Evolutionary conservation across 23 tunicate species (phyloP).

Genomic region (Phallusia fumigata): DNA sequence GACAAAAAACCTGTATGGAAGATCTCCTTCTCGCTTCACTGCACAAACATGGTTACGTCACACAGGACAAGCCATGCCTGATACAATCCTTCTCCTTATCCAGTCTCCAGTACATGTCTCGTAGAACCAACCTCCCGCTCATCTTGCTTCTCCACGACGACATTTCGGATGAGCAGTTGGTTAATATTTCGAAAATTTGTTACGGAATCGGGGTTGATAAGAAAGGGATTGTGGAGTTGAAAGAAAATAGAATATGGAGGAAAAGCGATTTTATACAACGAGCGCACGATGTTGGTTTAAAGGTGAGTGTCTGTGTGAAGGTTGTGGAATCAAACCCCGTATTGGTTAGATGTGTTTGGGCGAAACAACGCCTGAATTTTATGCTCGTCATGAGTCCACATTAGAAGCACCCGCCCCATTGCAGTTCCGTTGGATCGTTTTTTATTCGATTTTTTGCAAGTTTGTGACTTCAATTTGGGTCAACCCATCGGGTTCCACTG

Average conservation of each 20-base stretch:
- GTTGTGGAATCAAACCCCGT: no score
- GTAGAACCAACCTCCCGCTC: constrained; percentile 57
- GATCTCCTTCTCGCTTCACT: constrained; percentile 65
- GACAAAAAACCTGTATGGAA: constrained; percentile 65
- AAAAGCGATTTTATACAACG: constrained; percentile 41
- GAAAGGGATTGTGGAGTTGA: constrained; percentile 44
- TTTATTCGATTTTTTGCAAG: no score
- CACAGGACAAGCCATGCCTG: constrained; percentile 61
- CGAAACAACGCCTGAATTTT: no score
- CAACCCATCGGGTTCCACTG: no score
- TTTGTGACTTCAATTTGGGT: no score
- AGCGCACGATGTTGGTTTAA: constrained; percentile 41
- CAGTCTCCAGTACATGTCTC: constrained; percentile 56
- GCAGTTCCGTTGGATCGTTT: no score
- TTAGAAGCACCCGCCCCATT: no score
- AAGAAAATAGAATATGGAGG: constrained; percentile 26
- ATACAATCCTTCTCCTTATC: constrained; percentile 69
- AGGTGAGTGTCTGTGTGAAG: constrained; percentile 16
- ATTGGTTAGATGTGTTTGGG: no score
- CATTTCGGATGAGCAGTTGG: constrained; percentile 27
- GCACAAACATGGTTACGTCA: constrained; percentile 59
- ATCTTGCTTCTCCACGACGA: constrained; percentile 27
- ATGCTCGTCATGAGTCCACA: no score
- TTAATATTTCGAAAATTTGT: constrained; percentile 32
- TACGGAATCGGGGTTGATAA: constrained; percentile 80